Evolutionary conservation across 2,888 invertebrate genomes (phyloP), one percentile per base, ranked within the genome.

Genomic region (Andrena bicolor): DNA sequence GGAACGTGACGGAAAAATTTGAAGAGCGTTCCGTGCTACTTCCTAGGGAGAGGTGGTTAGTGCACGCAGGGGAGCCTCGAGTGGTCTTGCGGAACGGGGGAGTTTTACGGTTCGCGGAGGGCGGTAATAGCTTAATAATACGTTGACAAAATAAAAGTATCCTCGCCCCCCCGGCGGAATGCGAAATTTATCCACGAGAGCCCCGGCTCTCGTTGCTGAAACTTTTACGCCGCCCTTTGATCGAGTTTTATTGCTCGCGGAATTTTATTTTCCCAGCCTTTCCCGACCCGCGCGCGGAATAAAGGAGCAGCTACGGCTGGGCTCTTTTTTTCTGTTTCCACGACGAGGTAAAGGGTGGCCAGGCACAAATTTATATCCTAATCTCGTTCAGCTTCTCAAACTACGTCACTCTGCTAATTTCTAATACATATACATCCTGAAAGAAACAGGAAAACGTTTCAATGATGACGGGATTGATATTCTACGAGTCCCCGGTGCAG

Each of bases 101-200:
- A 66, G 72, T 80, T 80, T 80, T 71, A 80, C 65, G 80, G 48
- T 66, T 32, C 48, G 32, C 58, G 61, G 26, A 63, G 76, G 32
- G 56, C 28, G 69, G 70, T 61, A 80, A 80, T 70, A 41, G 72
- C 53, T 66, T 80, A 66, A 80, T 66, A 72, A 72, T 80, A 72
- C 72, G 61, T 72, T 71, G 80, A 80, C 80, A 32, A 71, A 80
- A 80, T 70, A 72, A 72, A 71, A 60, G 30, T 48, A 30, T 28
- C 32, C 60, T 23, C 48, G 28, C 4, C 0, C 8, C 16, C 8
- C 10, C 3, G 32, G 32, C 2, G 7, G 32, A 64, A 70, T 20
- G 41, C n/a, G 32, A 65, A 65, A 71, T 66, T 80, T 48, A 61
- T 56, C 71, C 61, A 53, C 32, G n/a, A 26, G 7, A 65, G 51